phyloP scores from a whole-genome alignment of 2,113 vertebrate genomes.

The Mobula birostris region DNA sequence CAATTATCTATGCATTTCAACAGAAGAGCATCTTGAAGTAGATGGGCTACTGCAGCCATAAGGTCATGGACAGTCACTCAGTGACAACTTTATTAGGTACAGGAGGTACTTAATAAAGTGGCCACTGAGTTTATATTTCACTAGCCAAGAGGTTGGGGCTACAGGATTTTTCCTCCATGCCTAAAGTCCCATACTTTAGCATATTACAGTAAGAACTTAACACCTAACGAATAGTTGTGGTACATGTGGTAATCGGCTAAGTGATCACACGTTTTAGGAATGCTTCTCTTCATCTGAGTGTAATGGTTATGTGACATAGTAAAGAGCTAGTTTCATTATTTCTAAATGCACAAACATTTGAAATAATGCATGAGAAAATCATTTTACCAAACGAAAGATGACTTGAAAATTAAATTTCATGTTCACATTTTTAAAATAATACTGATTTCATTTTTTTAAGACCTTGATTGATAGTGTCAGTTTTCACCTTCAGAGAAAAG shows the following conservation, averaged over 20 bases:
- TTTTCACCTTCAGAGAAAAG: not conserved
- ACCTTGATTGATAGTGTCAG: not conserved
- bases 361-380: not conserved
- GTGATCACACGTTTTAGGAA: constrained; percentile 18
- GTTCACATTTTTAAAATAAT: not conserved
- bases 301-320: not conserved
- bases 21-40: not conserved
- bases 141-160: not conserved
- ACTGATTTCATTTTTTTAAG: not conserved
- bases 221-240: not conserved
- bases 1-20: too few species aligned
- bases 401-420: not conserved
- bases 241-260: not conserved
- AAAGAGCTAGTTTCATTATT: not conserved
- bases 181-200: not conserved
- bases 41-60: too few species aligned
- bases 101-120: too few species aligned
- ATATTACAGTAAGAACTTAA: not conserved
- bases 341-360: not conserved
- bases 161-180: not conserved
- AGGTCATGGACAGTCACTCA: too few species aligned
- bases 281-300: not conserved
- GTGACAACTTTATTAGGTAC: too few species aligned
- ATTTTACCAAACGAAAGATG: not conserved
- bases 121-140: not conserved